Percentiles rank a stretch among this genome's conserved stretches.
phyloP scores from a whole-genome alignment of 1,140 invertebrate genomes.

The Drosophila subobscura region DNA sequence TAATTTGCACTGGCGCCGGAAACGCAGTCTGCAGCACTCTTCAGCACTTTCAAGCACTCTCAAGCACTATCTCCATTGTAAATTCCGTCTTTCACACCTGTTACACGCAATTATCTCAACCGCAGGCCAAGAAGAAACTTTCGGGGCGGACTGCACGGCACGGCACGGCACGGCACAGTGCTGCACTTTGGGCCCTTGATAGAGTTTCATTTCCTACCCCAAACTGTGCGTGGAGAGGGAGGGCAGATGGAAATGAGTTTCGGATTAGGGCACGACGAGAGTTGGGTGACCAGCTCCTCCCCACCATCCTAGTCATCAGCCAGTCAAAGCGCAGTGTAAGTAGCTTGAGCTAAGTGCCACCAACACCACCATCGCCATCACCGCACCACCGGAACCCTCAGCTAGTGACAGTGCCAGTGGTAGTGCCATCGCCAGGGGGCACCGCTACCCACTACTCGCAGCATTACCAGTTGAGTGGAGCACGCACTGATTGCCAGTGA shows the following conservation, averaged over 20 bases:
- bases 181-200: constrained; percentile 55
- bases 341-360: constrained; percentile 75
- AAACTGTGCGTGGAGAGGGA: constrained; percentile 36
- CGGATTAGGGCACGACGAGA: constrained; percentile 68
- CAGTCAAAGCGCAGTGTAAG: constrained; percentile 67
- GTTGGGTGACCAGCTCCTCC: constrained; percentile 10
- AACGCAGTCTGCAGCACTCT: background rate
- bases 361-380: constrained; percentile 22
- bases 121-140: constrained; percentile 65
- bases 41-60: constrained; percentile 16
- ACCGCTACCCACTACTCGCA: background rate
- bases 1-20: constrained; percentile 59
- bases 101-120: constrained; percentile 77
- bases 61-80: constrained; percentile 70
- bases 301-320: constrained; percentile 24
- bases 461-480: constrained; percentile 46
- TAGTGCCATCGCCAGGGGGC: background rate
- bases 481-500: constrained; percentile 79
- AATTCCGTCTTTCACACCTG: constrained; percentile 82
- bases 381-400: constrained; percentile 5
- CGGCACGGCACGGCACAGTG: too few relatives aligned
- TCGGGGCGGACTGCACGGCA: constrained; percentile 17
- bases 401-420: background rate
- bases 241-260: constrained; percentile 75
- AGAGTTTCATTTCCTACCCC: constrained; percentile 65